Percentiles rank a stretch among this genome's conserved stretches.
phyloP scores from a whole-genome alignment of 2,113 vertebrate genomes.

The Corythornis vintsioides region DNA sequence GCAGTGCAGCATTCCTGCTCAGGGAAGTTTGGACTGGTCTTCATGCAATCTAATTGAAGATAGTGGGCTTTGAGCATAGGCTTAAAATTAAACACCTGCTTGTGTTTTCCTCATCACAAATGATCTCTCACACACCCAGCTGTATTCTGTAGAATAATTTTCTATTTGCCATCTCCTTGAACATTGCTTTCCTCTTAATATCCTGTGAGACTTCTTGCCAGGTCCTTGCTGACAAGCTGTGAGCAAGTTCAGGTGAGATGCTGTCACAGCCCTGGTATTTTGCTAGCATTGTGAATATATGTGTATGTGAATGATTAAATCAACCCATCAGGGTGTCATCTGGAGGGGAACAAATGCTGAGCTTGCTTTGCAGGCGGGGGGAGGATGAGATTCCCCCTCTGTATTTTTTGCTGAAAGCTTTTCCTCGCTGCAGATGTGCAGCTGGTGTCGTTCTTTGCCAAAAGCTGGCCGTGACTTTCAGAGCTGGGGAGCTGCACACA shows the following conservation, averaged over 20 bases:
- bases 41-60: not conserved
- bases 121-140: not conserved
- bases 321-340: constrained; percentile 66
- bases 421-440: constrained; percentile 61
- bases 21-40: not conserved
- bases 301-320: constrained; percentile 62
- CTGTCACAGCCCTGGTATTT: constrained; percentile 43
- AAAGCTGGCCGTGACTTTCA: not conserved
- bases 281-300: not conserved
- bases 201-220: not conserved
- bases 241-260: constrained; percentile 53
- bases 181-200: not conserved
- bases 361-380: not conserved
- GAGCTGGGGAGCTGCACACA: constrained; percentile 10
- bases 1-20: not conserved
- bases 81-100: not conserved
- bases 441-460: constrained; percentile 45
- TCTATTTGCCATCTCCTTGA: not conserved
- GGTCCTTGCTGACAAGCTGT: not conserved
- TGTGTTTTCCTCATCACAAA: not conserved
- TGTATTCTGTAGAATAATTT: not conserved
- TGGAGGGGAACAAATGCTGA: constrained; percentile 46
- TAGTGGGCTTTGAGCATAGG: not conserved
- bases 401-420: constrained; percentile 37
- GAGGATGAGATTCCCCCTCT: constrained; percentile 9